These are phyloP conservation scores for Bradypus variegatus DNA, from an alignment of 2,797 vertebrate species.

Conservation along the genomic window DNA sequence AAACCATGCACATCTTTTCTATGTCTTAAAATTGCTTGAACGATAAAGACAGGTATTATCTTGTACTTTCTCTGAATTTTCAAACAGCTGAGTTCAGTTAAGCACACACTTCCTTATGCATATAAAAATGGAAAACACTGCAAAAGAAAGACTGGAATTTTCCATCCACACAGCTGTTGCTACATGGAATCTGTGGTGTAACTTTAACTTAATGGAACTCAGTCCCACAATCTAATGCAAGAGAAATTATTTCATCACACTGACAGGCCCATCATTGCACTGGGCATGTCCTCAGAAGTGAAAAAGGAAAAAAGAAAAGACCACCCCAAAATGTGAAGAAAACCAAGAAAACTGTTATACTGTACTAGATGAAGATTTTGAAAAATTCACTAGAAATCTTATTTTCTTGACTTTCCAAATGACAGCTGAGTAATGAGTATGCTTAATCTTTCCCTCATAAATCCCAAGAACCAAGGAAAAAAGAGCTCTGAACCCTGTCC, in stretches of 20 bases:
- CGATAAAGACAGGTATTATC: conserved; percentile 25
- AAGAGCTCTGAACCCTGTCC: background rate
- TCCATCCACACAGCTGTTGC: conserved; percentile 49
- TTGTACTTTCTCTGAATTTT: conserved; percentile 34
- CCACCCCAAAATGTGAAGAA: background rate
- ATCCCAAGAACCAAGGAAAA: background rate
- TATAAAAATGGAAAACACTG: conserved; percentile 41
- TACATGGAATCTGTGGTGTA: background rate
- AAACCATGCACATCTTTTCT: background rate
- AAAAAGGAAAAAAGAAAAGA: background rate
- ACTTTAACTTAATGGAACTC: background rate
- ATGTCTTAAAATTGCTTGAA: background rate
- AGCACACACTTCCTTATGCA: background rate
- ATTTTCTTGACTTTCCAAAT: background rate
- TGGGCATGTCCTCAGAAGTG: background rate
- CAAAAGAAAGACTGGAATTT: conserved; percentile 39
- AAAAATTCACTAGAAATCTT: background rate
- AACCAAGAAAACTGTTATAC: background rate
- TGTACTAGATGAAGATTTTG: background rate
- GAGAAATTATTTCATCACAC: background rate
- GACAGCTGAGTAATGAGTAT: background rate
- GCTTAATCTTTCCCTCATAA: background rate
- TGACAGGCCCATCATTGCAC: background rate
- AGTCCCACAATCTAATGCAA: background rate
- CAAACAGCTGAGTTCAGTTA: conserved; percentile 36